Conservation (phyloP, 2,888 invertebrate species). For the Fabriciana adippe region DNA sequence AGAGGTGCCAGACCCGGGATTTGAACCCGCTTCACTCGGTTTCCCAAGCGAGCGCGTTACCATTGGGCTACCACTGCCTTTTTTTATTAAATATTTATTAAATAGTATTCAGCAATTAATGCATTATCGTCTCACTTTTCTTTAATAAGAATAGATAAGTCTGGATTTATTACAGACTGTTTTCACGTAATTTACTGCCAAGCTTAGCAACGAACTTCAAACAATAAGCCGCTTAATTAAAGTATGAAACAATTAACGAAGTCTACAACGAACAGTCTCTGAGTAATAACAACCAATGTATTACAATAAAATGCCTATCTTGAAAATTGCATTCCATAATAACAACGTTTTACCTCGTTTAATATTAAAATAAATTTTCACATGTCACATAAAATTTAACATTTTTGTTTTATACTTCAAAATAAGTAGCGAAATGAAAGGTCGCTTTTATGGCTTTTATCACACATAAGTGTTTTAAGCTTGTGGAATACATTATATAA, state of each 20-base stretch:
- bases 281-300: not conserved
- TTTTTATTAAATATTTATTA: no score
- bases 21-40: no score
- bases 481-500: not conserved
- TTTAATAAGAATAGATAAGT: not conserved
- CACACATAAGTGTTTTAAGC: slow-evolving; percentile 9
- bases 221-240: slow-evolving; percentile 18
- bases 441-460: slow-evolving; percentile 11
- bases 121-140: no score
- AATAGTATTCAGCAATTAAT: no score
- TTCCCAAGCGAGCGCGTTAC: no score
- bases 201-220: not conserved
- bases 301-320: not conserved
- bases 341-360: not conserved
- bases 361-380: not conserved
- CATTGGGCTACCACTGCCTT: no score
- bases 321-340: no score
- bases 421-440: slow-evolving; percentile 14
- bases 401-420: not conserved
- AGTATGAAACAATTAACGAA: slow-evolving; percentile 4
- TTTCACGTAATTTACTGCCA: not conserved
- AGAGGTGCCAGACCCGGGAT: no score
- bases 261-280: not conserved
- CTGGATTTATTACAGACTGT: not conserved
- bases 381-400: slow-evolving; percentile 6